phyloP scores from a whole-genome alignment of 2,888 invertebrate species.

The Drepanosiphum platanoidis region DNA sequence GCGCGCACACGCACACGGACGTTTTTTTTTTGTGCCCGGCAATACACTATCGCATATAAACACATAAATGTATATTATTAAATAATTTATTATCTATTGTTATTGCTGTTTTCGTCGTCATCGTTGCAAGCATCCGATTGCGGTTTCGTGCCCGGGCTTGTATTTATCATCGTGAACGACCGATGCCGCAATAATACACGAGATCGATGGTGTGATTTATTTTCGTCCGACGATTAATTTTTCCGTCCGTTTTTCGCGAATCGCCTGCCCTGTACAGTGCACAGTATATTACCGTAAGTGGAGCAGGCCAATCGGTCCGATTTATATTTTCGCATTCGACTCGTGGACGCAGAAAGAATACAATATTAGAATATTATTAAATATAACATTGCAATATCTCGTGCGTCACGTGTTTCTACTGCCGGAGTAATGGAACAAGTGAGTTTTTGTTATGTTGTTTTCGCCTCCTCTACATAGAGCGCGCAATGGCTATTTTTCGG shows the following conservation, averaged over 20 bases:
- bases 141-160: background rate
- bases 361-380: no score
- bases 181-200: background rate
- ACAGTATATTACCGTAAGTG: background rate
- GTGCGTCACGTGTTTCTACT: background rate
- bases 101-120: no score
- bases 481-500: no score
- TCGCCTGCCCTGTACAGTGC: no score
- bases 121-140: background rate
- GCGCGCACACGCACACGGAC: background rate
- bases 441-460: no score
- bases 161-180: background rate
- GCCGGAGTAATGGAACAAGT: background rate
- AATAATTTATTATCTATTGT: no score
- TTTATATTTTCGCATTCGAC: background rate
- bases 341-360: background rate
- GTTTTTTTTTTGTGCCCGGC: background rate
- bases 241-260: background rate
- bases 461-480: no score
- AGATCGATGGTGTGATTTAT: background rate
- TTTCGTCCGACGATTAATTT: background rate
- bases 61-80: no score
- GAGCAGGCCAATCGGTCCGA: background rate
- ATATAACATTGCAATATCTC: background rate
- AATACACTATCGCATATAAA: background rate